Percentiles rank a stretch among this genome's conserved stretches.
Evolutionary conservation across 2,888 invertebrate genomes (phyloP).

Genomic region (Campaea margaritaria): DNA sequence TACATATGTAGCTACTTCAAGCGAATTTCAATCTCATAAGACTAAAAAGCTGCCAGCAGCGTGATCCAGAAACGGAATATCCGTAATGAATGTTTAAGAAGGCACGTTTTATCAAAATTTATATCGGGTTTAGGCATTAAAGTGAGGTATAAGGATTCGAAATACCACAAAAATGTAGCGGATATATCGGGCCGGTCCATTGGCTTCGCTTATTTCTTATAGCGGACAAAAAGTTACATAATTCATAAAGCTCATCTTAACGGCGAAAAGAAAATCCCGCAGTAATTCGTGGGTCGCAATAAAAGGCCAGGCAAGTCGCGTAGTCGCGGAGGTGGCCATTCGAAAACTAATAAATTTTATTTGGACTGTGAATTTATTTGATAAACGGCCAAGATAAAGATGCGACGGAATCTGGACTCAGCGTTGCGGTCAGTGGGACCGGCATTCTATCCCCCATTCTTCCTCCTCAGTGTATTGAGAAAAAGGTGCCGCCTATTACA

Average conservation of each 20-base stretch:
- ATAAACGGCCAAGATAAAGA: slow-evolving; percentile 77
- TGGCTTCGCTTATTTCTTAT: slow-evolving; percentile 38
- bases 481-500: slow-evolving; percentile 11
- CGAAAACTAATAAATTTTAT: slow-evolving; percentile 78
- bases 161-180: slow-evolving; percentile 35
- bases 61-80: slow-evolving; percentile 29
- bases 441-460: slow-evolving; percentile 31
- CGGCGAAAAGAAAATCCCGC: slow-evolving; percentile 52
- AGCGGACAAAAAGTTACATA: slow-evolving; percentile 48
- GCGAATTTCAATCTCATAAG: slow-evolving; percentile 3
- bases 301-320: slow-evolving; percentile 61
- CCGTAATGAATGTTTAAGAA: slow-evolving; percentile 41
- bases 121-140: slow-evolving; percentile 36
- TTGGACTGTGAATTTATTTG: slow-evolving; percentile 79
- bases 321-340: slow-evolving; percentile 71
- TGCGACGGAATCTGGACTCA: slow-evolving; percentile 55
- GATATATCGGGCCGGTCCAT: slow-evolving; percentile 31
- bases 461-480: slow-evolving; percentile 16
- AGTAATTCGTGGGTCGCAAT: slow-evolving; percentile 68
- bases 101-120: slow-evolving; percentile 40
- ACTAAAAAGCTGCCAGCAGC: slow-evolving; percentile 31
- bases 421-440: slow-evolving; percentile 62
- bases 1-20: not conserved
- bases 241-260: slow-evolving; percentile 50
- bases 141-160: slow-evolving; percentile 32